A percentile compares a stretch with the other conserved stretches of the same genome.
phyloP scores from a whole-genome alignment of 2,797 vertebrate genomes.

The Lepilemur ruficaudatus region DNA sequence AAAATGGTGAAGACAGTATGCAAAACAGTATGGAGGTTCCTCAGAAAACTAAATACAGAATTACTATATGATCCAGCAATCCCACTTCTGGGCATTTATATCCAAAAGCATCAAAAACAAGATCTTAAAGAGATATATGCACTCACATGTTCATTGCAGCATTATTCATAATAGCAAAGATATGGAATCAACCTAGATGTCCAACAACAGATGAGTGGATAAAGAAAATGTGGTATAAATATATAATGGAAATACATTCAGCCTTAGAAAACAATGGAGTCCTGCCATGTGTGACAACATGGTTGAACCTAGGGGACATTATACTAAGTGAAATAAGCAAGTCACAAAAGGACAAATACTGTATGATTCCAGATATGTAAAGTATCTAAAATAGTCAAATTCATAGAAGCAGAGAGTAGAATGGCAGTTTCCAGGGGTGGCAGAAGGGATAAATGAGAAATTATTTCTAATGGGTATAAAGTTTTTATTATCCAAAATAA shows the following conservation, averaged over 20 bases:
- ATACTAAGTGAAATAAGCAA: neutral
- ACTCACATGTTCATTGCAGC: neutral
- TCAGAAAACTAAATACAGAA: neutral
- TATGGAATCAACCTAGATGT: neutral
- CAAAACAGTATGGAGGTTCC: neutral
- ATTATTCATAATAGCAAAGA: neutral
- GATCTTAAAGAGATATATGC: neutral
- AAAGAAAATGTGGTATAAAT: neutral
- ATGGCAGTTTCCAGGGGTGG: neutral
- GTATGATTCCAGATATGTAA: neutral
- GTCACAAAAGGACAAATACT: neutral
- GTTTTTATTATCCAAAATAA: neutral
- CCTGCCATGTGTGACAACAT: neutral
- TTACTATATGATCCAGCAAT: neutral
- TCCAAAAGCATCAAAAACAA: neutral
- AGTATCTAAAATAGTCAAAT: neutral
- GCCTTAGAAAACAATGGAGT: neutral
- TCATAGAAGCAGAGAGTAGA: neutral
- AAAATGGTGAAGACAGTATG: neutral
- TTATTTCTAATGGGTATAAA: neutral
- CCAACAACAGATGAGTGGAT: neutral
- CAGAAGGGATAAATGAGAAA: neutral
- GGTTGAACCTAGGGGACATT: neutral
- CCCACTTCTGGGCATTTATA: neutral
- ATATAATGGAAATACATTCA: neutral